These are phyloP conservation scores for Trichacis sp. DNA, from an alignment of 2,888 invertebrate genomes.

Conservation along the genomic window DNA sequence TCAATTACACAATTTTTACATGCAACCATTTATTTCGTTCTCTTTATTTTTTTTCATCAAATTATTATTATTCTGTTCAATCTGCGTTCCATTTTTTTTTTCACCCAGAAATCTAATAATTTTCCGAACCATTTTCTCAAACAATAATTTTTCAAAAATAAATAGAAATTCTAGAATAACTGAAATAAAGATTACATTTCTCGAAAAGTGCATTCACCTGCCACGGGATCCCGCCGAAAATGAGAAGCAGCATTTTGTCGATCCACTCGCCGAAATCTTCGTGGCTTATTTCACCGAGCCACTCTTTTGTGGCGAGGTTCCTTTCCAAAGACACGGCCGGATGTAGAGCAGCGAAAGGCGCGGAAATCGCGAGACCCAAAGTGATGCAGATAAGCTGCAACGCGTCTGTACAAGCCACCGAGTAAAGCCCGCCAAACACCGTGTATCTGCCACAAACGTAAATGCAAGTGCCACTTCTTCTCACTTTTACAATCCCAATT, in stretches of 20 bases:
- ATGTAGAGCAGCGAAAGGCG: slow-evolving; percentile 74
- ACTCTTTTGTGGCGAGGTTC: slow-evolving; percentile 68
- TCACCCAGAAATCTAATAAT: too few species aligned
- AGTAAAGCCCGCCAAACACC: slow-evolving; percentile 77
- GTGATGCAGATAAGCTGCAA: slow-evolving; percentile 77
- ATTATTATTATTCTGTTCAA: too few species aligned
- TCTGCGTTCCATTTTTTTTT: too few species aligned
- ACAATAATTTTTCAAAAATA: background rate
- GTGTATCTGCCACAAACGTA: slow-evolving; percentile 71
- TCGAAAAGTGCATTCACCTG: slow-evolving; percentile 70
- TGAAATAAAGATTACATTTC: background rate
- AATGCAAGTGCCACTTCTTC: background rate
- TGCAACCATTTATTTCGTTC: too few species aligned
- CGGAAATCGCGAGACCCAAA: slow-evolving; percentile 76
- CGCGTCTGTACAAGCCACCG: slow-evolving; percentile 80
- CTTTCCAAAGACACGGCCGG: slow-evolving; percentile 69
- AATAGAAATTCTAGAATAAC: background rate
- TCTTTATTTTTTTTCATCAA: too few species aligned
- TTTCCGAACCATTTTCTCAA: too few species aligned
- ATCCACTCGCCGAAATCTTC: slow-evolving; percentile 71
- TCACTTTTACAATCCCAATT: too few species aligned
- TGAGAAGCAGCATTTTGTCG: slow-evolving; percentile 73
- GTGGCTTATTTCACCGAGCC: slow-evolving; percentile 71
- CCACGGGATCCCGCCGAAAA: slow-evolving; percentile 79
- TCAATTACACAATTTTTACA: too few species aligned